Conservation (phyloP, 2,113 vertebrate genomes). For the Megaleporinus macrocephalus region DNA sequence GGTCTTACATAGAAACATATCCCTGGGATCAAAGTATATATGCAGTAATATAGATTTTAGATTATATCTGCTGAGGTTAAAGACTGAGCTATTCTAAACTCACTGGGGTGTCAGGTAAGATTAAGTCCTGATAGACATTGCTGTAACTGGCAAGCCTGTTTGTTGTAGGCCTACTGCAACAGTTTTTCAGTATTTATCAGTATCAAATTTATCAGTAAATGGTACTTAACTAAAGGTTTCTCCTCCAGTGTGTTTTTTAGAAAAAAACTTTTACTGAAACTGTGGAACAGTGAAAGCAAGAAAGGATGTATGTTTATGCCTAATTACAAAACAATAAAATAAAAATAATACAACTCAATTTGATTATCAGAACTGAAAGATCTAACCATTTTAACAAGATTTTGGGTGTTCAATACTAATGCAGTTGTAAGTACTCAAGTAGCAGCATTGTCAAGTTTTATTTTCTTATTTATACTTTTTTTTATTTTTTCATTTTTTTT, state of each 20-base stretch:
- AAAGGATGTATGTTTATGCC: too few relatives aligned
- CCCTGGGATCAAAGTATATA: neutral
- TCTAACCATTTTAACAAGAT: neutral
- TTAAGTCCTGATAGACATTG: neutral
- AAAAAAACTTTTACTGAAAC: neutral
- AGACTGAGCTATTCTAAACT: neutral
- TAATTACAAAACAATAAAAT: neutral
- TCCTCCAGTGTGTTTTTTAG: neutral
- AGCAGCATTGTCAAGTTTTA: slow-evolving; percentile 22
- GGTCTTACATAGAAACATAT: neutral
- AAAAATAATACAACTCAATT: neutral
- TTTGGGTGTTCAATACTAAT: neutral
- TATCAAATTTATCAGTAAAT: neutral
- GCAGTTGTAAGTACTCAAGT: slow-evolving; percentile 2
- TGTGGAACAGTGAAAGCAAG: too few relatives aligned
- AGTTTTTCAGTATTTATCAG: neutral
- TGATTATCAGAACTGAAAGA: neutral
- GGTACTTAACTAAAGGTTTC: neutral
- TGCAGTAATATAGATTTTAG: neutral
- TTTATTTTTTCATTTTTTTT: neutral
- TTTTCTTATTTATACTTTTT: neutral
- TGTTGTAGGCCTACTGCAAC: neutral
- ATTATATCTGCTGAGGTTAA: neutral
- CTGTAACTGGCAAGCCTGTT: neutral
- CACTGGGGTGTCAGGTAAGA: neutral